phyloP scores from a whole-genome alignment of 2,113 vertebrate genomes.

The Tachysurus vachellii region DNA sequence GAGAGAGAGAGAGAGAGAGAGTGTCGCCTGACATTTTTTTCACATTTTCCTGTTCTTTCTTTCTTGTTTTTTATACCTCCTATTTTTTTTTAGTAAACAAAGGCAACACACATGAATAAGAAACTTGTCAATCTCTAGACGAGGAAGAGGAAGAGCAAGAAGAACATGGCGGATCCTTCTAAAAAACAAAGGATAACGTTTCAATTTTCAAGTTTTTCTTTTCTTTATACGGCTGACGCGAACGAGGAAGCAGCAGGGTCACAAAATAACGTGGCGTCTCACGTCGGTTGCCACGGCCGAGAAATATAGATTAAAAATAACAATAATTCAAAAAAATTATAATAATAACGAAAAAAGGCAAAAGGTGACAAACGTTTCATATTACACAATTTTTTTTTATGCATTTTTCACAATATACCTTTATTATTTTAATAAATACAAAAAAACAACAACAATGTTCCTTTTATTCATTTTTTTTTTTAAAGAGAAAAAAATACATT shows the following conservation, averaged over 20 bases:
- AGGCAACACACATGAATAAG: slow-evolving; percentile 71
- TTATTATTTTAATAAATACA: slow-evolving; percentile 86
- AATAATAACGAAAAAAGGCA: slow-evolving; percentile 33
- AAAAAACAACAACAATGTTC: slow-evolving; percentile 74
- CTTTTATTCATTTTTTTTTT: slow-evolving; percentile 50
- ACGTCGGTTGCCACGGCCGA: slow-evolving; percentile 62
- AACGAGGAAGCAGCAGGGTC: slow-evolving; percentile 65
- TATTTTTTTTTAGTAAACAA: slow-evolving; percentile 72
- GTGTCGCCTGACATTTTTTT: slow-evolving; percentile 67
- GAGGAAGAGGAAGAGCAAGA: slow-evolving; percentile 62
- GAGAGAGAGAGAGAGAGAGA: slow-evolving; percentile 58
- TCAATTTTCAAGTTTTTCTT: slow-evolving; percentile 53
- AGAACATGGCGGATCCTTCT: slow-evolving; percentile 64
- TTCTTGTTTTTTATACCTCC: slow-evolving; percentile 59
- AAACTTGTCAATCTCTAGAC: slow-evolving; percentile 71
- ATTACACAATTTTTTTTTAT: slow-evolving; percentile 75
- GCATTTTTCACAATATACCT: slow-evolving; percentile 84
- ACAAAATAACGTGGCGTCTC: slow-evolving; percentile 59
- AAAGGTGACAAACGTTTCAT: slow-evolving; percentile 60
- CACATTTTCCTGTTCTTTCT: slow-evolving; percentile 61
- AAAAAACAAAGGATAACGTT: slow-evolving; percentile 53
- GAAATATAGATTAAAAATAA: neutral
- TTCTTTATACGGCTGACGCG: neutral
- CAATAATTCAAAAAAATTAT: neutral
- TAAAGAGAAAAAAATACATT: slow-evolving; percentile 74